Evolutionary conservation across 2,888 invertebrate species (phyloP).

Genomic region (Caenorhabditis becei): DNA sequence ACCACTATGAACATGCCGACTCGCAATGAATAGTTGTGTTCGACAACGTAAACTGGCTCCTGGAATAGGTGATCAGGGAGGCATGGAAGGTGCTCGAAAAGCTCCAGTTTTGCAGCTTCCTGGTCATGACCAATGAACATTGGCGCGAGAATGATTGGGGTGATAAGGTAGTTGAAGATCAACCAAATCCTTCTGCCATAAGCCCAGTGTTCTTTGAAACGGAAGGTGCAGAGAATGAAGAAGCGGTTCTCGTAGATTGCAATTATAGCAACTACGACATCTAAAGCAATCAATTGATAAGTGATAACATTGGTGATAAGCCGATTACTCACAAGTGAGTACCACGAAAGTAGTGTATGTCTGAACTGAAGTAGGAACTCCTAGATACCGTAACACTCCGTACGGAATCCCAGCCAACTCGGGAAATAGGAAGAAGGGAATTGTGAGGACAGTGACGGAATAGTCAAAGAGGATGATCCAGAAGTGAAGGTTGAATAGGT

Average conservation of each 20-base stretch:
- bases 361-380: background rate
- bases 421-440: slow-evolving; percentile 1
- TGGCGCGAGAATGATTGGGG: too few species aligned
- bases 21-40: background rate
- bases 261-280: too few species aligned
- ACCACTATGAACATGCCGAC: too few species aligned
- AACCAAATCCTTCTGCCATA: background rate
- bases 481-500: slow-evolving; percentile 7
- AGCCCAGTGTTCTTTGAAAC: background rate
- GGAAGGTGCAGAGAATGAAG: background rate
- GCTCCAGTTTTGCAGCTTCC: too few species aligned
- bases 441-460: background rate
- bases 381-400: background rate
- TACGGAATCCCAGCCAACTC: background rate
- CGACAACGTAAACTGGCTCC: background rate
- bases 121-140: too few species aligned
- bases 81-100: slow-evolving; percentile 1
- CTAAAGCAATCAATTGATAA: too few species aligned
- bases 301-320: too few species aligned
- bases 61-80: slow-evolving; percentile 5
- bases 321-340: too few species aligned
- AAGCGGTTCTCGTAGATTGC: background rate
- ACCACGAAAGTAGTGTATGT: background rate
- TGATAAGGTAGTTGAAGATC: background rate
- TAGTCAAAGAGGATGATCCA: slow-evolving; percentile 21